Evolutionary conservation across 2,797 vertebrate species (phyloP), one percentile per base, ranked within the genome.

Genomic region (Sciaenops ocellatus): DNA sequence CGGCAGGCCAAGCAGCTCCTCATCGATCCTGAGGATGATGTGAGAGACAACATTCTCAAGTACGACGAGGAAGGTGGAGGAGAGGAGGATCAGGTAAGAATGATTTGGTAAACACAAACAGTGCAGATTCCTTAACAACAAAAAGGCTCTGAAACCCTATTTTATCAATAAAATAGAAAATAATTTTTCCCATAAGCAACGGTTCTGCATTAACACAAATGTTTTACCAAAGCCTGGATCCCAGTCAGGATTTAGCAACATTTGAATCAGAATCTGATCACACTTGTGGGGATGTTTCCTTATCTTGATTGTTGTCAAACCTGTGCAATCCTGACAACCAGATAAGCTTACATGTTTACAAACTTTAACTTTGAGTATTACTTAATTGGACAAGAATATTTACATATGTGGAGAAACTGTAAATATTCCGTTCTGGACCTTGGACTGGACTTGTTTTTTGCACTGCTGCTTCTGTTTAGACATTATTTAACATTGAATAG

Each of bases 11-110:
- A 98, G 90, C 98, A 99, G 92, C 96, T 99, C 71, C 93, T 99
- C 79, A 99, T 99, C 46, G 98, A 99, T 87, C 98, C 98, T 0
- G 98, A 99, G 90, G 98, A 99, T 82, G 98, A 99, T 57, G 97
- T 99, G 62, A 94, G 98, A 85, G 98, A 99, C 95, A 99, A 99
- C 90, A 99, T 99, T 85, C 95, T 99, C 75, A 99, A 99, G 91
- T 99, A 99, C 0, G 98, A 99, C 26, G 98, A 99, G 91, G 98
- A 99, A 94, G 98, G 98, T n/a, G 98, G 98, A 71, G 98, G 98
- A 92, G 98, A 99, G 92, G 98, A 99, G 94, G 98, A 99, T 92
- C 98, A 99, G 97, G 98, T 99, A 89, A 77, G 84, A 79, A 54
- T 20, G 22, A 56, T 55, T 50, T 34, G 12, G 17, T 24, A 16